A percentile compares a stretch with the other conserved stretches of the same genome.
phyloP scores from a whole-genome alignment of 2,888 invertebrate species.

The Nemotelus pantherinus region DNA sequence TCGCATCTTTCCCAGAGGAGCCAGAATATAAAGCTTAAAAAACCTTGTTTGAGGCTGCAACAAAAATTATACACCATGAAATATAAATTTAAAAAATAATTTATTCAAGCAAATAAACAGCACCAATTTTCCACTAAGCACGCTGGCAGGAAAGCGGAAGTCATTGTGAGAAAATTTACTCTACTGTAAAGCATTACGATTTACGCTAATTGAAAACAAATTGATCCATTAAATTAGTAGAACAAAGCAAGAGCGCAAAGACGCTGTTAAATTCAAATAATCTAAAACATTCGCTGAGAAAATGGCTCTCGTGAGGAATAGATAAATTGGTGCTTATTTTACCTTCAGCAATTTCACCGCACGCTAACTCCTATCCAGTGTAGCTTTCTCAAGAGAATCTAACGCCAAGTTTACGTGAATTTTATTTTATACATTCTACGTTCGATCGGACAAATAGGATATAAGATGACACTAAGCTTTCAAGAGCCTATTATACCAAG shows the following conservation, averaged over 20 bases:
- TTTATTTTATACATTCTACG: neutral
- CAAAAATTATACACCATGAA: too few relatives aligned
- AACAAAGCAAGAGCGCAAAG: neutral
- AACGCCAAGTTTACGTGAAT: neutral
- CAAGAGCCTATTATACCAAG: neutral
- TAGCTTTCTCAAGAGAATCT: neutral
- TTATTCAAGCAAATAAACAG: too few relatives aligned
- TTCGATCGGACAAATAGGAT: too few relatives aligned
- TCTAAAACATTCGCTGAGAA: too few relatives aligned
- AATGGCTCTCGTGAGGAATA: neutral
- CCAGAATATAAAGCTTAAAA: too few relatives aligned
- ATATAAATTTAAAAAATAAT: too few relatives aligned
- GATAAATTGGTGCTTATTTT: slow-evolving; percentile 16
- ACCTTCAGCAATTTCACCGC: slow-evolving; percentile 7
- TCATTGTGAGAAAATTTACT: slow-evolving; percentile 10
- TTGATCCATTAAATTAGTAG: slow-evolving; percentile 27
- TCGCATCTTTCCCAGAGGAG: too few relatives aligned
- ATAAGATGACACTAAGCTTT: too few relatives aligned
- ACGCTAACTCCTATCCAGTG: neutral
- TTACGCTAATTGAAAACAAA: slow-evolving; percentile 25
- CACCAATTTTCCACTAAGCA: too few relatives aligned
- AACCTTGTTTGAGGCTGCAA: too few relatives aligned
- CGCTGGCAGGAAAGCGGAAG: neutral
- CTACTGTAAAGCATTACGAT: neutral
- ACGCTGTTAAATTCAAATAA: neutral